phyloP scores from a whole-genome alignment of 2,113 vertebrate genomes.

The Marcusenius ussheri region DNA sequence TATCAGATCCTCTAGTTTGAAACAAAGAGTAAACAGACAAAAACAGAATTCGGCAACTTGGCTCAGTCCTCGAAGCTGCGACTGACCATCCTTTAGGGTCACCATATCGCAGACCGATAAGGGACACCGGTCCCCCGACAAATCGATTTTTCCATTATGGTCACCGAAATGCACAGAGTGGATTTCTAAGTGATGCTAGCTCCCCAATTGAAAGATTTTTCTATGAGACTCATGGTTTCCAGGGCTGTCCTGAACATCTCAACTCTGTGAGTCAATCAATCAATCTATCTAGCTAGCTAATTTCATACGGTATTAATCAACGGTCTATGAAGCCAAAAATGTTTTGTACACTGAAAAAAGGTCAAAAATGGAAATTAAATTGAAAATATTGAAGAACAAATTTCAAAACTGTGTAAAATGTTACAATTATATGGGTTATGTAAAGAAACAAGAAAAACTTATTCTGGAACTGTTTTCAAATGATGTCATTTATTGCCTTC shows the following conservation, averaged over 20 bases:
- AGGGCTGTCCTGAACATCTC: not conserved
- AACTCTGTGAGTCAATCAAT: no score
- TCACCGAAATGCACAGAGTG: not conserved
- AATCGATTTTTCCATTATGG: not conserved
- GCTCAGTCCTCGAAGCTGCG: not conserved
- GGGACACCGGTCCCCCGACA: not conserved
- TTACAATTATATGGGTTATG: no score
- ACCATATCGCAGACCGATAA: not conserved
- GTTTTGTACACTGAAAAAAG: no score
- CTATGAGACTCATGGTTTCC: not conserved
- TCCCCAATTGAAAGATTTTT: not conserved
- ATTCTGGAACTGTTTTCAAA: no score
- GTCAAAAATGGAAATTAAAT: no score
- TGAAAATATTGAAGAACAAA: no score
- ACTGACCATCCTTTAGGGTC: not conserved
- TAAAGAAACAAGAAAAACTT: no score
- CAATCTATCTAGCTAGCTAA: no score
- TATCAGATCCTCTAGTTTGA: slow-evolving; percentile 14
- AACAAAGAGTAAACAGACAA: slow-evolving; percentile 12
- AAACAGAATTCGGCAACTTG: slow-evolving; percentile 15
- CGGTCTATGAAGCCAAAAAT: no score
- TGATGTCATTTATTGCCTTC: no score
- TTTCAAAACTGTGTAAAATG: no score
- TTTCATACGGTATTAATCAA: no score
- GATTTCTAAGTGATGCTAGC: not conserved